Base-by-base conservation (phyloP, 2,797 vertebrate genomes). In the Thunnus albacares region DNA sequence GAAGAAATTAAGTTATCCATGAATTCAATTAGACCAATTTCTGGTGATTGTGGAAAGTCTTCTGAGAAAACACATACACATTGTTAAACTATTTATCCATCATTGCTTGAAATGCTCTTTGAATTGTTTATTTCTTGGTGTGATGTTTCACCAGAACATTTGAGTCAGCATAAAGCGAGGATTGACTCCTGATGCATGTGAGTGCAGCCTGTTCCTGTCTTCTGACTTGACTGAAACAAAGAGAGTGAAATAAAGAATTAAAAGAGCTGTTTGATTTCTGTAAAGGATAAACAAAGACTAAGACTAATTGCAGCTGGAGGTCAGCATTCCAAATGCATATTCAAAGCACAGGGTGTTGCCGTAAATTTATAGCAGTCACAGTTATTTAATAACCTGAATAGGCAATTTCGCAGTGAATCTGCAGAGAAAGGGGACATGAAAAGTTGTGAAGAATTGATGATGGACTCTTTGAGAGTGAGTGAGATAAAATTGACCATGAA, bases 401-500 rank as follows among this genome's bases (percentile, higher is more conserved):
- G 95, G 88, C 90, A 92, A 96, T 95, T 96, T 96, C 79, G 90
- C 94, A 94, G 92, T 75, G 87, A 89, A 93, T 95, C 90, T 82
- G 91, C 77, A 93, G 89, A 96, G 94, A 95, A 96, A 94, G 90
- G 87, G 80, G 88, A 95, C 94, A 94, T 94, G 93, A 92, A 94
- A 95, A 96, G 93, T 96, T 96, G 94, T 94, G 94, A 95, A 94
- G 93, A 95, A 96, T 95, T 95, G 94, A 95, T 95, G 94, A 94
- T 90, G 89, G 94, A 91, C 92, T 95, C 94, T 93, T 95, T 95
- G 89, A 95, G 92, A 89, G 88, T 85, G 90, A 92, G 89, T 74
- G 90, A 93, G 95, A 96, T 95, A 95, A 95, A 96, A 96, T 94
- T 96, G 94, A 95, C 95, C 95, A 91, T 96, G 95, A 96, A 96